A percentile compares a stretch with the other conserved stretches of the same genome.
These are phyloP conservation scores for Trichogramma dendrolimi DNA, from an alignment of 2,888 invertebrate genomes.

Conservation along the genomic window DNA sequence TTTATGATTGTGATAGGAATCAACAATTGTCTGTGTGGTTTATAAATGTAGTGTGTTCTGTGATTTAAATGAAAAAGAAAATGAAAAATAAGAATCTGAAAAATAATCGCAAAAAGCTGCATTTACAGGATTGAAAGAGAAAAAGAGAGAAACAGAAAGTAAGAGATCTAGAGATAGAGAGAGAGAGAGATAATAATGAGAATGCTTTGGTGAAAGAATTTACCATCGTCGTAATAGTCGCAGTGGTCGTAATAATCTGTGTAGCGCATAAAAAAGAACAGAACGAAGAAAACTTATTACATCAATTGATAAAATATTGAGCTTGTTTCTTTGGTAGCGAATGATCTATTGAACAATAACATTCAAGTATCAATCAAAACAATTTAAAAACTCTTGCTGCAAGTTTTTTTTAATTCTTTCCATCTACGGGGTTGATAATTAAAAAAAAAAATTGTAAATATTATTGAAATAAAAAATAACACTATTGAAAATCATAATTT, in stretches of 20 bases:
- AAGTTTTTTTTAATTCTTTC: slow-evolving; percentile 13
- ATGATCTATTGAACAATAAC: slow-evolving; percentile 38
- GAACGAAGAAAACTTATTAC: slow-evolving; percentile 49
- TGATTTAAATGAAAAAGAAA: neutral
- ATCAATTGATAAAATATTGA: slow-evolving; percentile 44
- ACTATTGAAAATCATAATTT: too few relatives aligned
- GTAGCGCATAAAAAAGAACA: slow-evolving; percentile 51
- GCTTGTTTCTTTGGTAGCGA: slow-evolving; percentile 37
- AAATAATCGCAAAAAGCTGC: slow-evolving; percentile 24
- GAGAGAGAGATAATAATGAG: slow-evolving; percentile 23
- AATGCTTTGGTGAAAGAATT: slow-evolving; percentile 46
- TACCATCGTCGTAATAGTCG: slow-evolving; percentile 53
- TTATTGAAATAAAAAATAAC: too few relatives aligned
- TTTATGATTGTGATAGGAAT: too few relatives aligned
- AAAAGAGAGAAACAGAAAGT: slow-evolving; percentile 55
- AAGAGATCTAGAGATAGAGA: slow-evolving; percentile 38
- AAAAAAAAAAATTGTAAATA: slow-evolving; percentile 1
- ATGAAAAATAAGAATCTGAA: slow-evolving; percentile 8
- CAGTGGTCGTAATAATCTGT: slow-evolving; percentile 53
- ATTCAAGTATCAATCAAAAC: slow-evolving; percentile 29
- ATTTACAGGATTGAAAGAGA: slow-evolving; percentile 25
- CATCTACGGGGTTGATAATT: neutral
- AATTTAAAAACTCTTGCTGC: slow-evolving; percentile 26
- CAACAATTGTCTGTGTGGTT: too few relatives aligned
- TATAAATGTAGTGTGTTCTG: too few relatives aligned